Evolutionary conservation across 2,888 invertebrate species (phyloP).

Genomic region (Leptinotarsa rubiginosa): DNA sequence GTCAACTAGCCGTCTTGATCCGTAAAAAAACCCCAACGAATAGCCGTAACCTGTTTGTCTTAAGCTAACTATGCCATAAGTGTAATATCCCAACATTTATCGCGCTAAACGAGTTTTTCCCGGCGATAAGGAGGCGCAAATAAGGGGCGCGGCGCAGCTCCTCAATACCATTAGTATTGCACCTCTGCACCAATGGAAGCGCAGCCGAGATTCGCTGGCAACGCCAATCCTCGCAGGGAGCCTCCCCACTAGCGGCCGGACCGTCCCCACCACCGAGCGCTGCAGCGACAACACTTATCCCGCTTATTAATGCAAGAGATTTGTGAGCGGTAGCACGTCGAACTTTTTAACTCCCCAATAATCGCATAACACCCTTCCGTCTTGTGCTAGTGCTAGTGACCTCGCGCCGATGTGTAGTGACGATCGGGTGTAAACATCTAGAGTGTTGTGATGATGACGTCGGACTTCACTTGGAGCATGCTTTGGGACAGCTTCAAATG

Average conservation of each 20-base stretch:
- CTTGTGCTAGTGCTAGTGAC: background rate
- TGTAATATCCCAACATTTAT: conserved; percentile 61
- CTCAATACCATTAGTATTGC: conserved; percentile 61
- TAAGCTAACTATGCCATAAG: conserved; percentile 60
- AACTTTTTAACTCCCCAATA: conserved; percentile 30
- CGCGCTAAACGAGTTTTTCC: conserved; percentile 58
- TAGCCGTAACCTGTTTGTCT: conserved; percentile 61
- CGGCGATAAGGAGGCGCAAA: conserved; percentile 57
- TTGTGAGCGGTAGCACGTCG: conserved; percentile 61
- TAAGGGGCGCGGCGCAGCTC: conserved; percentile 53
- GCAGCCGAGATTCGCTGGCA: conserved; percentile 46
- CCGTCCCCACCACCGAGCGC: conserved; percentile 51
- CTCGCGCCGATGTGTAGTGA: conserved; percentile 14
- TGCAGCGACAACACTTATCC: conserved; percentile 47
- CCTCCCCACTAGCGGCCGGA: conserved; percentile 50
- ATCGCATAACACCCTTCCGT: conserved; percentile 28
- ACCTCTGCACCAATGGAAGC: conserved; percentile 54
- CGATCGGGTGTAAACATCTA: background rate
- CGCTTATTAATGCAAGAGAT: conserved; percentile 64
- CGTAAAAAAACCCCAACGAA: conserved; percentile 51
- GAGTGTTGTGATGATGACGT: conserved; percentile 30
- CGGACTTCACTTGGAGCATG: conserved; percentile 1
- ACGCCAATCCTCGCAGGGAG: conserved; percentile 52
- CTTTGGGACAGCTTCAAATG: conserved; percentile 39
- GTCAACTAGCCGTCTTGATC: conserved; percentile 58